These are phyloP conservation scores for Cyprinodon brontotheroides DNA, from an alignment of 2,113 vertebrate species.

Conservation along the genomic window DNA sequence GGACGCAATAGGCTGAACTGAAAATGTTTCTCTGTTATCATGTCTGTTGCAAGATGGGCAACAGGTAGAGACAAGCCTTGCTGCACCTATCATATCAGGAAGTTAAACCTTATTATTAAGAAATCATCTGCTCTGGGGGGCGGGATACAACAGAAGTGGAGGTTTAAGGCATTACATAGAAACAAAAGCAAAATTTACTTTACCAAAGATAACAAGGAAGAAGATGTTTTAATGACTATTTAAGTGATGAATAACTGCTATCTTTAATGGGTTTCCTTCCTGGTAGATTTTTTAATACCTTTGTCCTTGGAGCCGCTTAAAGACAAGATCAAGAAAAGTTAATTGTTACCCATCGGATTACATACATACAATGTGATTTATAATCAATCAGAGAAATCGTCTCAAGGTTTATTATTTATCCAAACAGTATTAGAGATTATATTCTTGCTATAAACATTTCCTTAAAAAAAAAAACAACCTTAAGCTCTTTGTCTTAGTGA, in stretches of 20 bases:
- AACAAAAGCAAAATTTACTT: slow-evolving; percentile 15
- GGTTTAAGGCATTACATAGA: not conserved
- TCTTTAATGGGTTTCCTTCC: slow-evolving; percentile 26
- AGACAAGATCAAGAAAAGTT: not conserved
- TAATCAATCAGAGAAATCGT: not conserved
- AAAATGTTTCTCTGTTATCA: slow-evolving; percentile 33
- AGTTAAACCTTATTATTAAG: not conserved
- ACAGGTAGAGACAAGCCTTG: slow-evolving; percentile 40
- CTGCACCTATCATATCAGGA: not conserved
- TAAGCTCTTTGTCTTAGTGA: slow-evolving; percentile 12
- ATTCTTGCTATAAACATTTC: not conserved
- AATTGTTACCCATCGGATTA: not conserved
- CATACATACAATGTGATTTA: not conserved
- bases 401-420: not conserved
- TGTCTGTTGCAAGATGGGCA: slow-evolving; percentile 27
- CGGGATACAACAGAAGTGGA: not conserved
- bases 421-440: not conserved
- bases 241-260: slow-evolving; percentile 7
- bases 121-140: not conserved
- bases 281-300: slow-evolving; percentile 5
- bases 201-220: slow-evolving; percentile 48
- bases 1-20: slow-evolving; percentile 11
- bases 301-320: slow-evolving; percentile 9
- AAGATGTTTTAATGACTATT: slow-evolving; percentile 11
- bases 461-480: slow-evolving; percentile 15